A percentile compares a stretch with the other conserved stretches of the same genome.
Conservation (phyloP, 2,888 invertebrate genomes). For the Mythimna vitellina region DNA sequence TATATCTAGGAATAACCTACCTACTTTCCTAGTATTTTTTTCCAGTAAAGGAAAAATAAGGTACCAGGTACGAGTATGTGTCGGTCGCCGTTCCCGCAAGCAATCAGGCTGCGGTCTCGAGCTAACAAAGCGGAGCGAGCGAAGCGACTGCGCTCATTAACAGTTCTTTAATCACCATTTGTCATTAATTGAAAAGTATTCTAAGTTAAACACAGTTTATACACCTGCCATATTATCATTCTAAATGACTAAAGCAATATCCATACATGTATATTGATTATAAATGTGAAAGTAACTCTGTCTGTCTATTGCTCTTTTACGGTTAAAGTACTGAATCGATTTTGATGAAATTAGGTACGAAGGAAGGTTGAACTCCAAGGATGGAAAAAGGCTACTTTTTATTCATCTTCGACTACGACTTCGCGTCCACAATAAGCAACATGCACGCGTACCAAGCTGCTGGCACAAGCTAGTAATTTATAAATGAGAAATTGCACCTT, state of each 20-base stretch:
- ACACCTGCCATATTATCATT: neutral
- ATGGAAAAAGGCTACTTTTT: too few relatives aligned
- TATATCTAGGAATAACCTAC: too few relatives aligned
- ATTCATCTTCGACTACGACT: too few relatives aligned
- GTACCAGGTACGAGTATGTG: neutral
- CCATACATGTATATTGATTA: too few relatives aligned
- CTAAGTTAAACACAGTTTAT: neutral
- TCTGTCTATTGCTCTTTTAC: too few relatives aligned
- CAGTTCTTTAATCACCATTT: slow-evolving; percentile 40
- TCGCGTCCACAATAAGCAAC: too few relatives aligned
- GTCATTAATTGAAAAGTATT: slow-evolving; percentile 11
- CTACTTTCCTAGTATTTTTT: neutral
- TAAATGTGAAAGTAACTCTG: neutral
- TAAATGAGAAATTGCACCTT: neutral
- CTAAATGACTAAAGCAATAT: neutral
- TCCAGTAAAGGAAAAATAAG: neutral
- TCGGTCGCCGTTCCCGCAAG: slow-evolving; percentile 21
- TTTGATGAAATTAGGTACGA: too few relatives aligned
- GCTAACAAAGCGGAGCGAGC: slow-evolving; percentile 13
- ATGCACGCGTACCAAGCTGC: too few relatives aligned
- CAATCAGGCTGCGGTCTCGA: slow-evolving; percentile 39
- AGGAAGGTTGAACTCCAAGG: too few relatives aligned
- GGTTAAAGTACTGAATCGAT: too few relatives aligned
- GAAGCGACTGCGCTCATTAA: slow-evolving; percentile 24
- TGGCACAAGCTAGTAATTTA: too few relatives aligned